Evolutionary conservation across 2,797 vertebrate genomes (phyloP).

Genomic region (Gambelia wislizenii): DNA sequence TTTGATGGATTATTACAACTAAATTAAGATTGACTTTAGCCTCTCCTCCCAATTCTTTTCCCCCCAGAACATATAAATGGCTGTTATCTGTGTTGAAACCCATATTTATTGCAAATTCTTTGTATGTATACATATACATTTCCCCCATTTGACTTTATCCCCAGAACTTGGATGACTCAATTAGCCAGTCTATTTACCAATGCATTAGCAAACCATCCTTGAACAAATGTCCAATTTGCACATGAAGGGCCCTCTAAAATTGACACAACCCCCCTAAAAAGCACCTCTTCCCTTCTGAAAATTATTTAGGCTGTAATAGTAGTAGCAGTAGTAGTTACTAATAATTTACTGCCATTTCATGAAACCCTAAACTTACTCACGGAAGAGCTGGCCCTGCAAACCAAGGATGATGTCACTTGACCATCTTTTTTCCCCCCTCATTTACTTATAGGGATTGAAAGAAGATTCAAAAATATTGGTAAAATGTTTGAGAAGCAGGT

Average conservation of each 20-base stretch:
- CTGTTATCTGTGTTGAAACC: background rate
- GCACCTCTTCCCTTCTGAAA: background rate
- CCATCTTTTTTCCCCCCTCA: background rate
- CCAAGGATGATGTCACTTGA: background rate
- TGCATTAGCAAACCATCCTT: background rate
- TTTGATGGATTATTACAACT: slow-evolving; percentile 3
- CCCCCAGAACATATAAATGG: background rate
- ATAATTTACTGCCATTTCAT: background rate
- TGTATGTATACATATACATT: background rate
- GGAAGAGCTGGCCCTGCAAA: background rate
- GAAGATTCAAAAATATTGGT: too few species aligned
- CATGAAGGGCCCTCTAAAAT: too few species aligned
- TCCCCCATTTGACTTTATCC: background rate
- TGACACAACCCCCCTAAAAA: background rate
- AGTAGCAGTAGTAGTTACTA: too few species aligned
- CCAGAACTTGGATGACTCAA: background rate
- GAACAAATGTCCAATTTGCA: too few species aligned
- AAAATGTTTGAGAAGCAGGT: too few species aligned
- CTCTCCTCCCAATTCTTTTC: background rate
- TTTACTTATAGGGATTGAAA: too few species aligned
- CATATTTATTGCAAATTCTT: background rate
- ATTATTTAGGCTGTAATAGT: too few species aligned
- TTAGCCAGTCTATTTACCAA: background rate
- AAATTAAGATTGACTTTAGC: background rate
- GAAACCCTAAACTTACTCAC: background rate